Evolutionary conservation across 2,888 invertebrate genomes (phyloP).

Genomic region (Lycia hirtaria): DNA sequence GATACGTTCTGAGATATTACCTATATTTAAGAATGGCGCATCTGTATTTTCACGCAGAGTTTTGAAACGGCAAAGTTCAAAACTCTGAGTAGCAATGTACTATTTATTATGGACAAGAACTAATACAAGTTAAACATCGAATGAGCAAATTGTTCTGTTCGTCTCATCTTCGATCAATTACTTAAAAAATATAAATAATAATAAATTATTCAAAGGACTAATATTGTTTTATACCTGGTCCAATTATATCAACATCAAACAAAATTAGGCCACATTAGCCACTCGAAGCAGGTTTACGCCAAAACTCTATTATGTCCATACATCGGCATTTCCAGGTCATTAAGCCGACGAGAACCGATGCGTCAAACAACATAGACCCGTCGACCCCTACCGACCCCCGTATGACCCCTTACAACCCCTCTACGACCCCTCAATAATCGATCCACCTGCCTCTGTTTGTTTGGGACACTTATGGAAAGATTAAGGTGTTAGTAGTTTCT

Average conservation of each 20-base stretch:
- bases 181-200: too few species aligned
- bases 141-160: too few species aligned
- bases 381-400: slow-evolving; percentile 27
- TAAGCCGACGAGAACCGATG: slow-evolving; percentile 40
- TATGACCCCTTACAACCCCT: slow-evolving; percentile 13
- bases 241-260: slow-evolving; percentile 31
- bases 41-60: too few species aligned
- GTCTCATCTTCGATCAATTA: too few species aligned
- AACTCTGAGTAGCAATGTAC: too few species aligned
- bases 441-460: slow-evolving; percentile 57
- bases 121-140: too few species aligned
- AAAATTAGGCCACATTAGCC: slow-evolving; percentile 32
- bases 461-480: slow-evolving; percentile 43
- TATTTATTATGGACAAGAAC: too few species aligned
- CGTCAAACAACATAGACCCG: slow-evolving; percentile 35
- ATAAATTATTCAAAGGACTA: background rate
- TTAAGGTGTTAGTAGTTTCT: slow-evolving; percentile 31
- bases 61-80: too few species aligned
- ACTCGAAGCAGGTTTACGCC: slow-evolving; percentile 29
- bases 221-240: slow-evolving; percentile 13
- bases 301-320: slow-evolving; percentile 44
- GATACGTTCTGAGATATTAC: too few species aligned
- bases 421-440: slow-evolving; percentile 46
- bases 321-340: slow-evolving; percentile 47
- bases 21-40: too few species aligned